Evolutionary conservation across 2,888 invertebrate genomes (phyloP), one percentile per base, ranked within the genome.

Genomic region (Hartigia nigra): DNA sequence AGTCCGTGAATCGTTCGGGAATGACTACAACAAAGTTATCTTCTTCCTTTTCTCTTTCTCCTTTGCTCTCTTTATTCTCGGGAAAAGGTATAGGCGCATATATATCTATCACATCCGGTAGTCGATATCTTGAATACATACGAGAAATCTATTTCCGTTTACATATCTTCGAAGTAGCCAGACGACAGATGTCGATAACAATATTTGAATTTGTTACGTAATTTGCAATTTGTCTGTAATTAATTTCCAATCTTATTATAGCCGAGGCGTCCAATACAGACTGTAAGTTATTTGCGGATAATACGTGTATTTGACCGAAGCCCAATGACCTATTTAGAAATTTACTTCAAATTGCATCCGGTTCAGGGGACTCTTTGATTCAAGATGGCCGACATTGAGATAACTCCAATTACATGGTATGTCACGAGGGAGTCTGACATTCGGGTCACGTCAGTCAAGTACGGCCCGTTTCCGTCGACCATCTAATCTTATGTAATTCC

Each of bases 401-500:
- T 86, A 83, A 83, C 85, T 86, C 87, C 88, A 88, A 88, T 88
- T 87, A 88, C 86, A 84, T 81, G 83, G 82, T 79, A 85, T 83
- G 87, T 87, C 87, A 87, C 83, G 82, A 77, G 80, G 77, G 81
- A 82, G 78, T 79, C 81, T 77, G 79, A 83, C 82, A 87, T 86
- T 82, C 86, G 82, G 87, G 86, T 87, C 87, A 86, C 85, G 87
- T 87, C 88, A 86, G 85, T 88, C 86, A 86, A 86, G 80, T 76
- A 82, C 80, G 81, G 83, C 78, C 80, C 81, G 79, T 78, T 80
- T 82, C 81, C 74, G 80, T 82, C 79, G 81, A 80, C 81, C 78
- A 75, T 78, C 77, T 76, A 75, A 37, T 76, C 80, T 81, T 78
- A 76, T 81, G 78, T 80, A 79, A 80, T 82, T 80, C 78, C 75